Evolutionary conservation across 1,140 invertebrate species (phyloP).

Genomic region (Maconellicoccus hirsutus): DNA sequence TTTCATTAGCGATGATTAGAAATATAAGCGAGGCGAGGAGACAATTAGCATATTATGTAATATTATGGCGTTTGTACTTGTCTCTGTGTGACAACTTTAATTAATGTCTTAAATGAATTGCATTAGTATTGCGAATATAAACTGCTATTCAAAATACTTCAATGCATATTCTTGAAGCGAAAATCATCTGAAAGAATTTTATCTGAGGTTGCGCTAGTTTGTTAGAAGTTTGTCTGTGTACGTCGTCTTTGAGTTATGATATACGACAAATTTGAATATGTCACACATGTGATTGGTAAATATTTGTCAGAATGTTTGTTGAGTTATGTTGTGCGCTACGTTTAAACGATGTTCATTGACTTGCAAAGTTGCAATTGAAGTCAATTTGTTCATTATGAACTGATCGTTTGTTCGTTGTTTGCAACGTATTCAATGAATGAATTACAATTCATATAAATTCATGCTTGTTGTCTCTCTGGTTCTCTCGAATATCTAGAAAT

Average conservation of each 20-base stretch:
- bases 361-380: no score
- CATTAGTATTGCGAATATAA: neutral
- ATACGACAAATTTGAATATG: neutral
- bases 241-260: no score
- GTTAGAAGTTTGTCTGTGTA: no score
- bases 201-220: neutral
- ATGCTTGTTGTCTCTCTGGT: slow-evolving; percentile 20
- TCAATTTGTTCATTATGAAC: neutral
- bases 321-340: neutral
- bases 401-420: neutral
- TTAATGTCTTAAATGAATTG: neutral
- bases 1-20: neutral
- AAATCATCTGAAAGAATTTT: no score
- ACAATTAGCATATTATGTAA: slow-evolving; percentile 7
- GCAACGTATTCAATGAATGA: slow-evolving; percentile 1
- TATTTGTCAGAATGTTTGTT: neutral
- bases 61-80: slow-evolving; percentile 6
- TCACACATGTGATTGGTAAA: slow-evolving; percentile 12
- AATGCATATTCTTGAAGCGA: neutral
- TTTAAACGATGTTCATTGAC: neutral
- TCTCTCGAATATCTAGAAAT: slow-evolving; percentile 9
- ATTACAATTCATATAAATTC: neutral
- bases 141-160: neutral
- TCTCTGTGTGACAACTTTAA: slow-evolving; percentile 12
- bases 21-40: slow-evolving; percentile 1